phyloP scores from a whole-genome alignment of 2,888 invertebrate species.

The Lampropteryx suffumata region DNA sequence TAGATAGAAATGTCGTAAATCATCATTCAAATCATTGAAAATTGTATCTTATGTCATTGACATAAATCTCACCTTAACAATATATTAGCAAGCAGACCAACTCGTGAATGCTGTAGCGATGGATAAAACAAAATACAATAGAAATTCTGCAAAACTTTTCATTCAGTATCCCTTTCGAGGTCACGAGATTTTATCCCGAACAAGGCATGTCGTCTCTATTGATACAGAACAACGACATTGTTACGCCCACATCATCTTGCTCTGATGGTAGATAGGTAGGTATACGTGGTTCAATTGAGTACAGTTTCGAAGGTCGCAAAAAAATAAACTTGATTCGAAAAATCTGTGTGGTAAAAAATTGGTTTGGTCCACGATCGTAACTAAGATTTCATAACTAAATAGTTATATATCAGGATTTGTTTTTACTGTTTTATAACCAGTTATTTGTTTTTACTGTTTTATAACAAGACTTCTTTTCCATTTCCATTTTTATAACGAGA shows the following conservation, averaged over 20 bases:
- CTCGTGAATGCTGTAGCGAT: neutral
- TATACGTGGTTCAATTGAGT: slow-evolving; percentile 18
- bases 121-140: neutral
- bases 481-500: too few relatives aligned
- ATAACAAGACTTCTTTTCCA: too few relatives aligned
- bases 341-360: slow-evolving; percentile 1
- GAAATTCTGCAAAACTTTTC: slow-evolving; percentile 2
- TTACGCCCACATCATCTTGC: slow-evolving; percentile 47
- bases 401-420: too few relatives aligned
- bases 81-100: too few relatives aligned
- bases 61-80: too few relatives aligned
- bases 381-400: too few relatives aligned
- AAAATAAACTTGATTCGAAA: slow-evolving; percentile 6
- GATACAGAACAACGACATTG: slow-evolving; percentile 46
- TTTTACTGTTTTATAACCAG: too few relatives aligned
- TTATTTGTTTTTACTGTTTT: too few relatives aligned
- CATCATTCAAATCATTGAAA: too few relatives aligned
- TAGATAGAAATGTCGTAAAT: too few relatives aligned
- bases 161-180: slow-evolving; percentile 25
- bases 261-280: slow-evolving; percentile 27
- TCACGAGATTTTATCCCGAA: slow-evolving; percentile 32
- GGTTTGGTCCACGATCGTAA: too few relatives aligned
- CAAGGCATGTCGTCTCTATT: slow-evolving; percentile 51
- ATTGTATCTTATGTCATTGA: too few relatives aligned
- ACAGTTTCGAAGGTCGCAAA: slow-evolving; percentile 18